Base-by-base conservation (phyloP, 2,797 vertebrate species). In the Gymnocypris eckloni region DNA sequence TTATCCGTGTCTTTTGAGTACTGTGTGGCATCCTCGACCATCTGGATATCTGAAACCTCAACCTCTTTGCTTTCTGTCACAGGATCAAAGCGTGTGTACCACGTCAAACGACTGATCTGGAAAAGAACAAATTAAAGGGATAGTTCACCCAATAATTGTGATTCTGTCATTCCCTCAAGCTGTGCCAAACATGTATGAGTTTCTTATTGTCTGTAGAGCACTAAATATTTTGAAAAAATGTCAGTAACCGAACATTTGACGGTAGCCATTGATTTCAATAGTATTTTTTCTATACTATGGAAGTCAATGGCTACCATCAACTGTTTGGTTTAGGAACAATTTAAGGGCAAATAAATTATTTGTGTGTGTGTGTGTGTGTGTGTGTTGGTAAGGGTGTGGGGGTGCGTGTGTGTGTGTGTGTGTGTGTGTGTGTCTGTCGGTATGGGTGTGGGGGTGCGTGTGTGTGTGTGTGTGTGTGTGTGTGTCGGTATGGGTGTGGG, bases 61-160 rank as follows among this genome's bases (percentile, higher is more conserved):
- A 33, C 81, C 43, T 91, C 89, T 77, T 83, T 87, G 70, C 87
- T 90, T 90, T 89, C 90, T 84, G 76, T 85, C 80, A 89, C 84
- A 0, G 91, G 88, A 83, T 97, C 96, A 25, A 94, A 95, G 16
- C 96, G 96, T 0, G 97, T 99, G 91, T 95, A 98, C 98, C 98
- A 99, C 45, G 97, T 99, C 45, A 99, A 95, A 18, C 94, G 95
- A 72, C 92, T 96, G 43, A 98, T 88, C 98, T 99, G 92, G 1
- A 50, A n/a, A 59, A 52, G 67, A 43, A 6, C 12, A 83, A 37
- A 7, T 67, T 18, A 67, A 67, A 67, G 15, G 15, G 28, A 37
- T 16, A 33, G 13, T 67, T 37, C 28, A 67, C 15, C 5, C 15
- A 67, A 18, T 37, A 67, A 67, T 37, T 8, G 15, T 18, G 37